Evolutionary conservation across 37 sponge, comb jelly and placozoan species (phyloP).

Genomic region (Cliona cf. orientalis): DNA sequence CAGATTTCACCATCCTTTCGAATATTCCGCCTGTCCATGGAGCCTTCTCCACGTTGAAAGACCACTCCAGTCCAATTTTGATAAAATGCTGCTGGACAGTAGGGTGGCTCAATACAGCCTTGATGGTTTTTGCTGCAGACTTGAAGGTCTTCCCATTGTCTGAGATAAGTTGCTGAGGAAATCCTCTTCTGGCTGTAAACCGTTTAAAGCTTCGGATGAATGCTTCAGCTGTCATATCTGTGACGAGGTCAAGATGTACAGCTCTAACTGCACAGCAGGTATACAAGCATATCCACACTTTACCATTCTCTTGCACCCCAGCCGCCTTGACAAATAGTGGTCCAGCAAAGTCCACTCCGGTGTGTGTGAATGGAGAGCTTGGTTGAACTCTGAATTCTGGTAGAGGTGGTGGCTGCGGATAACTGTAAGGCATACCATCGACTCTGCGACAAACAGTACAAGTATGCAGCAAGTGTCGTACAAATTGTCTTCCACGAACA

Average conservation of each 20-base stretch:
- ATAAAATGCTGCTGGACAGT: too few species aligned
- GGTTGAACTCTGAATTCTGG: conserved; percentile 8
- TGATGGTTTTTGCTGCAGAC: too few species aligned
- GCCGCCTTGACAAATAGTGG: conserved; percentile 13
- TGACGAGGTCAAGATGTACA: neutral
- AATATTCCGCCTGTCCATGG: too few species aligned
- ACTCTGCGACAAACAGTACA: conserved; percentile 12
- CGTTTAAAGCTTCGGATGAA: too few species aligned
- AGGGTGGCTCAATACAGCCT: too few species aligned
- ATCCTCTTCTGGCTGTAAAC: too few species aligned
- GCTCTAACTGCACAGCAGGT: too few species aligned
- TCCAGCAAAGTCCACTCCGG: conserved; percentile 34
- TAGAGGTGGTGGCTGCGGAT: conserved; percentile 4
- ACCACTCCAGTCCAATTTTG: too few species aligned
- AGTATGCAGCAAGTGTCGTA: conserved; percentile 1
- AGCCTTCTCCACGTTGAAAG: too few species aligned
- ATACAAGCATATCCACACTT: conserved; percentile 16
- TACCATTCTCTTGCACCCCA: neutral
- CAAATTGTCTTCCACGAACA: conserved; percentile 23
- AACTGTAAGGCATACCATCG: conserved; percentile 2
- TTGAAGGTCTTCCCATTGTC: too few species aligned
- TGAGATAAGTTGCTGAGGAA: too few species aligned
- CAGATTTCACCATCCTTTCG: too few species aligned
- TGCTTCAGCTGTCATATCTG: neutral
- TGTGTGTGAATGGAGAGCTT: neutral